These are phyloP conservation scores for Sphenopsis melanotis DNA, from an alignment of 2,797 vertebrate species.

Conservation along the genomic window DNA sequence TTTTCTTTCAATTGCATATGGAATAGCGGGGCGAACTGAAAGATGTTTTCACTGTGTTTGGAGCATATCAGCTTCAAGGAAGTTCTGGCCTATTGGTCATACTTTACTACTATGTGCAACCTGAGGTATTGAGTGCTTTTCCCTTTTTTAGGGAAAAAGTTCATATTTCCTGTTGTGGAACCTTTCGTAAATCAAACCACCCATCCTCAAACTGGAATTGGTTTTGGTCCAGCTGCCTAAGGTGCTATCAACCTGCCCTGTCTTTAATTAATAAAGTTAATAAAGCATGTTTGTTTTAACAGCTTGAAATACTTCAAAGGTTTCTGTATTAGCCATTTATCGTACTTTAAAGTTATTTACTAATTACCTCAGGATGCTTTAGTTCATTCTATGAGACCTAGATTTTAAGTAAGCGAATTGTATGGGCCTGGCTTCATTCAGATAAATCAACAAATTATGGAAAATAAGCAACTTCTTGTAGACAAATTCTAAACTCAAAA, in stretches of 20 bases:
- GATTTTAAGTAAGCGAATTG: not conserved
- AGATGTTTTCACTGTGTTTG: not conserved
- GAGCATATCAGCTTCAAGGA: not conserved
- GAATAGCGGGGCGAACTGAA: not conserved
- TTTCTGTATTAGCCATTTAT: not conserved
- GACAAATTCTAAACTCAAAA: not conserved
- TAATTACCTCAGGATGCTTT: not conserved
- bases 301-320: not conserved
- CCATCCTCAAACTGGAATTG: not conserved
- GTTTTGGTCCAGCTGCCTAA: not conserved
- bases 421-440: not conserved
- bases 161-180: not conserved
- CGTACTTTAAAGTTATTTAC: not conserved
- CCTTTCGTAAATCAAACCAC: not conserved
- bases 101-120: not conserved
- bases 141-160: not conserved
- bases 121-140: not conserved
- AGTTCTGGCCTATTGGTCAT: not conserved
- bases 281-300: not conserved
- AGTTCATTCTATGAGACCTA: not conserved
- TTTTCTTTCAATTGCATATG: not conserved
- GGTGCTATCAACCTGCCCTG: not conserved
- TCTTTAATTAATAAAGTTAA: not conserved
- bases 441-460: not conserved
- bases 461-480: not conserved